phyloP scores from a whole-genome alignment of 2,888 invertebrate genomes.

The Gerris lacustris region DNA sequence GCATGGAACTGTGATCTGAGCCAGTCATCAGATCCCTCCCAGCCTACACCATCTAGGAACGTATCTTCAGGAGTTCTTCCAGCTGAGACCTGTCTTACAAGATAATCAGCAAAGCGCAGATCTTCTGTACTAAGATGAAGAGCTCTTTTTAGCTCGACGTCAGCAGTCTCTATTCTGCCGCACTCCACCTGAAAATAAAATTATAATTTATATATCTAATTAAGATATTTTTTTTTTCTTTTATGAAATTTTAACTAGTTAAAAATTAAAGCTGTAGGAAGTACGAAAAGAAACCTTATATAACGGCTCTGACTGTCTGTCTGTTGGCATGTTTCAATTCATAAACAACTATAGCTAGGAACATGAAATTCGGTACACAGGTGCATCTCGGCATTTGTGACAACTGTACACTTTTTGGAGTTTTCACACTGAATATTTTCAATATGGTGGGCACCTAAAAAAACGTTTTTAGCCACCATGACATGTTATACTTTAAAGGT shows the following conservation, averaged over 20 bases:
- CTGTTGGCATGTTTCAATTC: too few species aligned
- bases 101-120: conserved; percentile 82
- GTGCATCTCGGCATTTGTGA: too few species aligned
- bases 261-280: not conserved
- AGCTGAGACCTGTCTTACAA: conserved; percentile 57
- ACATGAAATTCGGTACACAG: too few species aligned
- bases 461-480: too few species aligned
- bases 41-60: conserved; percentile 59
- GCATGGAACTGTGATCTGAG: conserved; percentile 85
- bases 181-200: conserved; percentile 50
- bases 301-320: too few species aligned
- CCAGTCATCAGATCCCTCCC: conserved; percentile 95
- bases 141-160: conserved; percentile 60
- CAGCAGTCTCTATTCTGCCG: conserved; percentile 70
- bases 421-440: too few species aligned
- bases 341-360: too few species aligned
- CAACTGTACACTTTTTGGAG: too few species aligned
- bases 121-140: conserved; percentile 89
- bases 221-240: too few species aligned
- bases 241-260: conserved; percentile 13
- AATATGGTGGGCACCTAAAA: too few species aligned
- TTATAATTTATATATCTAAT: not conserved
- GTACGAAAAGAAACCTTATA: too few species aligned
- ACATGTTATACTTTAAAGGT: too few species aligned
- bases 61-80: conserved; percentile 42